Evolutionary conservation across 2,797 vertebrate species (phyloP).

Genomic region (Enteromius paludinosus): DNA sequence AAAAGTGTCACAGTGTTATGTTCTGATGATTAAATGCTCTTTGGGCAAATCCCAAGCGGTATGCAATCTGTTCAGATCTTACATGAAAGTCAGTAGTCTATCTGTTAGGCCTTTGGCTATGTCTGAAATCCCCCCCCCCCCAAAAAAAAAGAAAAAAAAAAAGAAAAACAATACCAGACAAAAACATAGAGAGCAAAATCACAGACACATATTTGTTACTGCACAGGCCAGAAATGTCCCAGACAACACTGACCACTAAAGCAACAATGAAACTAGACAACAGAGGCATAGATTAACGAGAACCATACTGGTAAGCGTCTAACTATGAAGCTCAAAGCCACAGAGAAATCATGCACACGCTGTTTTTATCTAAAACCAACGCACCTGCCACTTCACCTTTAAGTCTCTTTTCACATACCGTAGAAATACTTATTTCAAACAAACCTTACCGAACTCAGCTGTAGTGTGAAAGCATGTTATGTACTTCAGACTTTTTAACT

Average conservation of each 20-base stretch:
- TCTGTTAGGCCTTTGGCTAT: background rate
- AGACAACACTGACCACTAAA: slow-evolving; percentile 15
- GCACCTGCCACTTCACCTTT: background rate
- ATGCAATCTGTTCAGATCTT: background rate
- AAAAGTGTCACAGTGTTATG: too few relatives aligned
- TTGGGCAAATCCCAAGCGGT: background rate
- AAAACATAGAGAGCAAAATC: slow-evolving; percentile 24
- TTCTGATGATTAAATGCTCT: background rate
- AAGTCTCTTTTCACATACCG: background rate
- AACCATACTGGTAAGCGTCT: slow-evolving; percentile 6
- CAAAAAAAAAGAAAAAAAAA: too few relatives aligned
- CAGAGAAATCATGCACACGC: background rate
- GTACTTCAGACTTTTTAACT: background rate
- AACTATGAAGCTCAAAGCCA: slow-evolving; percentile 25
- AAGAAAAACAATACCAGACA: background rate
- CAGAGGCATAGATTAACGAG: slow-evolving; percentile 18
- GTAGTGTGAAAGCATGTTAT: background rate
- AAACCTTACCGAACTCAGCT: background rate
- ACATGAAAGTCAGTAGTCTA: slow-evolving; percentile 29
- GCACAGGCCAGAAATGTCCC: background rate
- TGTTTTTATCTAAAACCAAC: background rate
- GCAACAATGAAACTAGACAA: slow-evolving; percentile 3
- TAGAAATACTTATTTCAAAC: background rate
- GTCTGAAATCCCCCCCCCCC: too few relatives aligned
- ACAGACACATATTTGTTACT: background rate